Evolutionary conservation across 2,113 vertebrate species (phyloP), one percentile per base, ranked within the genome.

Genomic region (Pavo muticus): DNA sequence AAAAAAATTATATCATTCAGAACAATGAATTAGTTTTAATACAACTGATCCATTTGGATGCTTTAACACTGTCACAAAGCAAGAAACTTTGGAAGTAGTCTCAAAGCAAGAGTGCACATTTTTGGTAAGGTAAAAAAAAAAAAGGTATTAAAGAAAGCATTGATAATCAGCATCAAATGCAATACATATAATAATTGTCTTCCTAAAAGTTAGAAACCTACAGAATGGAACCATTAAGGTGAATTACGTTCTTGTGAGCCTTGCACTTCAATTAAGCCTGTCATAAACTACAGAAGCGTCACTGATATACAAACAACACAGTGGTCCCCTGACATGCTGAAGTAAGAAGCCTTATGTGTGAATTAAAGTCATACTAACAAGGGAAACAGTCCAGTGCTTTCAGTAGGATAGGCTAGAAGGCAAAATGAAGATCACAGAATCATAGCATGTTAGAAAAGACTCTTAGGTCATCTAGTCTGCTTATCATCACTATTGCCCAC

Each of bases 291-390:
- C 0, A 1, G 40, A 50, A 45, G 2, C 6, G 8, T 4, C 44
- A 14, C 4, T 4, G 0, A 69, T 14, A 24, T 1, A 8, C 39
- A 56, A 5, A 14, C 20, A 25, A 14, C 27, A 56, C 9, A 0
- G 1, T 1, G 15, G 16, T 10, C 20, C n/a, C 14, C 37, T 45
- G 37, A 14, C 44, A 6, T 2, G 9, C 4, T 17, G 48, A 69
- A 37, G 14, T 42, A 29, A 14, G 42, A 20, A 50, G 6, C 17
- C 32, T 37, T 8, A 40, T 13, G 10, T 4, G 16, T 8, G 70
- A 14, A 29, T 5, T 29, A 16, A 80, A 79, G 45, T 3, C 74
- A 63, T 3, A 19, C 9, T 23, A 21, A 32, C 12, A 18, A 23
- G 19, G 4, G 56, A 23, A 39, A 42, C 56, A 39, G 21, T 0